Conservation (phyloP, 35 echinoderm and acorn worm species). For the Ophiothrix spiculata region DNA sequence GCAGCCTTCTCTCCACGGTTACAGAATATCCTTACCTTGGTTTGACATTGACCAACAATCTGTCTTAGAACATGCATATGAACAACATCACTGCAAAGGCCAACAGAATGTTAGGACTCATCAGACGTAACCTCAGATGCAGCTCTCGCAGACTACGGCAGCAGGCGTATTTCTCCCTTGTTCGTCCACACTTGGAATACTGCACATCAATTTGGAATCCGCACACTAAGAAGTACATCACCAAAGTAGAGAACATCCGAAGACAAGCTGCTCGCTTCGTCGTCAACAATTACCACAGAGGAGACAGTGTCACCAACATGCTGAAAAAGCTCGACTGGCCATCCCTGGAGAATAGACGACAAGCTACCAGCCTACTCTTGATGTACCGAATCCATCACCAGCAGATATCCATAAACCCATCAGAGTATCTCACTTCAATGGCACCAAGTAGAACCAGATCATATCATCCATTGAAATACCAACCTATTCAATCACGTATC, state of each 20-base stretch:
- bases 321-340: constrained; percentile 20
- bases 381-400: constrained; percentile 29
- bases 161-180: constrained; percentile 17
- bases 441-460: neutral
- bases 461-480: constrained; percentile 24
- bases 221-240: constrained; percentile 9
- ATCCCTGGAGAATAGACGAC: constrained; percentile 16
- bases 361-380: neutral
- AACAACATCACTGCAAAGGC: too few relatives aligned
- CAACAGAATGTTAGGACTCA: too few relatives aligned
- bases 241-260: constrained; percentile 43
- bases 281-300: neutral
- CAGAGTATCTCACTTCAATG: constrained; percentile 16
- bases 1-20: neutral
- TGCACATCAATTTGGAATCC: constrained; percentile 32
- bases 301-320: constrained; percentile 10
- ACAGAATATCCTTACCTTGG: constrained; percentile 23
- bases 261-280: constrained; percentile 42
- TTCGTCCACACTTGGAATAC: constrained; percentile 45
- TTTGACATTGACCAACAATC: neutral
- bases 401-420: neutral
- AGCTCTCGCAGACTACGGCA: neutral
- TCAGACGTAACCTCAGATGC: constrained; percentile 5
- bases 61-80: constrained; percentile 5
- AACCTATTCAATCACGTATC: constrained; percentile 3